Conservation (phyloP, 2,888 invertebrate species). For the Aspidiotus rigidus region DNA sequence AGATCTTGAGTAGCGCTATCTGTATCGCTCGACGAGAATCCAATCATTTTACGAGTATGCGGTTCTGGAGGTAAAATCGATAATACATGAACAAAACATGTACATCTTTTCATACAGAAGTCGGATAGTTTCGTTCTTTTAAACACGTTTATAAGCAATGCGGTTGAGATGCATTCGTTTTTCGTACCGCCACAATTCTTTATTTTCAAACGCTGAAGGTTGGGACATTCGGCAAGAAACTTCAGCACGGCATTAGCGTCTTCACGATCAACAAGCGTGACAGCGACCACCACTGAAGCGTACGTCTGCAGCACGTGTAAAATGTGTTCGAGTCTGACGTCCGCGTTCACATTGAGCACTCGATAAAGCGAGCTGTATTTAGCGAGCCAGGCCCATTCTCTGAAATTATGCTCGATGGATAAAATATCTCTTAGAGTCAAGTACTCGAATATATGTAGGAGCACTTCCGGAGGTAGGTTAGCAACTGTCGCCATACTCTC, state of each 20-base stretch:
- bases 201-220: constrained; percentile 16
- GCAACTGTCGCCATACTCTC: constrained; percentile 23
- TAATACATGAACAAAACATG: constrained; percentile 24
- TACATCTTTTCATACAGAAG: constrained; percentile 17
- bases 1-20: constrained; percentile 23
- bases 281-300: constrained; percentile 8
- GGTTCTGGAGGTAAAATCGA: constrained; percentile 28
- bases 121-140: constrained; percentile 13
- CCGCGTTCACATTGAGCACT: not conserved
- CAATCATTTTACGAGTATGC: constrained; percentile 21
- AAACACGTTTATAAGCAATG: constrained; percentile 19
- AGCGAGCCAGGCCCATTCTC: constrained; percentile 10
- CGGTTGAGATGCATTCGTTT: constrained; percentile 18
- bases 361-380: constrained; percentile 12
- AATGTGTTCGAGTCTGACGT: constrained; percentile 17
- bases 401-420: constrained; percentile 1
- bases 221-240: constrained; percentile 15
- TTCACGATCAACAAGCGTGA: constrained; percentile 9
- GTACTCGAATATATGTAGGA: constrained; percentile 23
- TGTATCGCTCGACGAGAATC: constrained; percentile 19
- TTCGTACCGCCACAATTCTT: constrained; percentile 18
- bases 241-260: constrained; percentile 17
- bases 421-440: constrained; percentile 17
- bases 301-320: constrained; percentile 12
- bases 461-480: constrained; percentile 18